phyloP scores from a whole-genome alignment of 2,113 vertebrate genomes.

The Neoarius graeffei region DNA sequence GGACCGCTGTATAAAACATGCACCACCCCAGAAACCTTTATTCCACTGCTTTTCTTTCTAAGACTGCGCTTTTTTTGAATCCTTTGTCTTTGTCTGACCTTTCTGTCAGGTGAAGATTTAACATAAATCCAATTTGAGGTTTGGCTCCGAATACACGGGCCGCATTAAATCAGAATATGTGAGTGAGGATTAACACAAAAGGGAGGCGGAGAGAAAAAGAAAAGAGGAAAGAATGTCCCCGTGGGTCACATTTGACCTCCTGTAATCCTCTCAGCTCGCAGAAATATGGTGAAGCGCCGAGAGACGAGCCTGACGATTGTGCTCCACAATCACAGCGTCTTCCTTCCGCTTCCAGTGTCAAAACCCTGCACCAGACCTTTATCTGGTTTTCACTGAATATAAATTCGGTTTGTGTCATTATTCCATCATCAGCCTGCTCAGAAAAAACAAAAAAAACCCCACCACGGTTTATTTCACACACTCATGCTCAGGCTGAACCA shows the following conservation, averaged over 20 bases:
- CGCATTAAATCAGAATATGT: slow-evolving; percentile 1
- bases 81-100: not conserved
- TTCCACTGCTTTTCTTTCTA: not conserved
- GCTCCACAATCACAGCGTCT: not conserved
- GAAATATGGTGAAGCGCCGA: slow-evolving; percentile 39
- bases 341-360: not conserved
- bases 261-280: slow-evolving; percentile 37
- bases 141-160: not conserved
- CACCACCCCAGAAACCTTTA: not conserved
- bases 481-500: slow-evolving; percentile 3
- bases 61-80: not conserved
- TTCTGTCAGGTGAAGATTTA: not conserved
- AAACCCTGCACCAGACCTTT: not conserved
- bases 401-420: not conserved
- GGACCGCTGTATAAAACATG: not conserved
- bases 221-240: slow-evolving; percentile 27
- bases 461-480: slow-evolving; percentile 14
- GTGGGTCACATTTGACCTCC: slow-evolving; percentile 48
- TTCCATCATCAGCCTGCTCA: slow-evolving; percentile 4
- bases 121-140: not conserved
- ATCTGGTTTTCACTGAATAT: not conserved
- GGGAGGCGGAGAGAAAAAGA: not conserved
- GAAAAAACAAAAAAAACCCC: not conserved
- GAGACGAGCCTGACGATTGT: slow-evolving; percentile 36
- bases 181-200: slow-evolving; percentile 19